These are phyloP conservation scores for Nephila pilipes DNA, from an alignment of 1,140 invertebrate species.

Conservation along the genomic window DNA sequence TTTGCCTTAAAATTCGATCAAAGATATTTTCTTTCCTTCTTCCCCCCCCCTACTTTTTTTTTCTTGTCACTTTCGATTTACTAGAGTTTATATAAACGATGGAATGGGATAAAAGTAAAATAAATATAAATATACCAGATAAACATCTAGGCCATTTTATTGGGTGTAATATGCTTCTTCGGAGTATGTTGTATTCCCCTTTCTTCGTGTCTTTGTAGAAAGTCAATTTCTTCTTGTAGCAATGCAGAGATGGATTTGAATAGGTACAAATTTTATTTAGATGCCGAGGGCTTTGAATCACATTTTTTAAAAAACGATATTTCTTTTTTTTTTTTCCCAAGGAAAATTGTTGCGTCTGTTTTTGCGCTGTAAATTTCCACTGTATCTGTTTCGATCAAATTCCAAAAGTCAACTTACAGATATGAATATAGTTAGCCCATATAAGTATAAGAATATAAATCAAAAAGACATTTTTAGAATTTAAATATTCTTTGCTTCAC, in stretches of 20 bases:
- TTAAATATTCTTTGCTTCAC: too few species aligned
- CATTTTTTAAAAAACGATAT: not conserved
- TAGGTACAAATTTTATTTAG: conserved; percentile 72
- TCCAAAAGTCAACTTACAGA: not conserved
- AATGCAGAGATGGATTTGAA: conserved; percentile 56
- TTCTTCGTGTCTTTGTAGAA: not conserved
- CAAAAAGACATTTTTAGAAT: too few species aligned
- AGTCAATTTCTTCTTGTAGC: conserved; percentile 47
- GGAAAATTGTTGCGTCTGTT: conserved; percentile 3
- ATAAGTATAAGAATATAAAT: too few species aligned
- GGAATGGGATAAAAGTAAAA: conserved; percentile 32
- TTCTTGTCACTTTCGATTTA: conserved; percentile 34
- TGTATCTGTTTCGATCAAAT: conserved; percentile 19
- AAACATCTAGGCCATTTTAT: conserved; percentile 70
- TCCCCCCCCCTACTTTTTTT: not conserved
- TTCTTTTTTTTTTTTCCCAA: not conserved
- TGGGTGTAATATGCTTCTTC: conserved; percentile 36
- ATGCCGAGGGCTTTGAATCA: not conserved
- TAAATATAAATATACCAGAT: conserved; percentile 71
- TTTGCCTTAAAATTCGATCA: conserved; percentile 74
- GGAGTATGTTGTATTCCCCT: not conserved
- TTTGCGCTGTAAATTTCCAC: not conserved
- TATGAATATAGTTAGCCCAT: not conserved
- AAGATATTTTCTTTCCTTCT: conserved; percentile 24
- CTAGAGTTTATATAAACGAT: conserved; percentile 33